phyloP scores from a whole-genome alignment of 2,797 vertebrate species.

The Platalea minor region DNA sequence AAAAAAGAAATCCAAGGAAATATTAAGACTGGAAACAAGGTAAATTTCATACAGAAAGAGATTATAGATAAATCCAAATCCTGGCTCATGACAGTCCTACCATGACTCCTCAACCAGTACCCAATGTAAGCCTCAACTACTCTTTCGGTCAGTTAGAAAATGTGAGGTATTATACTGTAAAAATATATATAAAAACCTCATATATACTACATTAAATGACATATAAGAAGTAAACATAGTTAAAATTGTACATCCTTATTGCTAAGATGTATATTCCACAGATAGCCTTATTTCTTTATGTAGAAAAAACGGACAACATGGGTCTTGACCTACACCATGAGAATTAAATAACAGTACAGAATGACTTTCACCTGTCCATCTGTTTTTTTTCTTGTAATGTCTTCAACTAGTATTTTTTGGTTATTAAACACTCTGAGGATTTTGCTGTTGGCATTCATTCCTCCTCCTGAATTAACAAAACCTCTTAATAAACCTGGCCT shows the following conservation, averaged over 20 bases:
- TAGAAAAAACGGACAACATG: neutral
- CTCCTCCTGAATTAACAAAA: neutral
- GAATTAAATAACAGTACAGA: neutral
- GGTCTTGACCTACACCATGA: neutral
- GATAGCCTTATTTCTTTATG: neutral
- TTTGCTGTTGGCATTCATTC: neutral
- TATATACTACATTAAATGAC: neutral
- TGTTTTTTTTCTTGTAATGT: neutral
- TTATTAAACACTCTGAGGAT: neutral
- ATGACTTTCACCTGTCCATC: neutral
- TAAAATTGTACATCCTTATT: neutral
- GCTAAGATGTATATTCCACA: neutral
- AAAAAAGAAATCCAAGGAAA: neutral
- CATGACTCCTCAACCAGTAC: neutral
- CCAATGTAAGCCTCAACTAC: neutral
- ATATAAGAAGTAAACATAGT: neutral
- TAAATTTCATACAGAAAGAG: neutral
- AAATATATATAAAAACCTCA: neutral
- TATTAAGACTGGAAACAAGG: neutral
- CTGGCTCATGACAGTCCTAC: neutral
- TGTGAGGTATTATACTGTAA: neutral
- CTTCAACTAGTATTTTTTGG: neutral
- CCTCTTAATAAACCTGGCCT: neutral
- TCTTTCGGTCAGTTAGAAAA: neutral
- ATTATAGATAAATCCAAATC: neutral